Evolutionary conservation across 2,797 vertebrate species (phyloP).

Genomic region (Eulemur rubriventer): DNA sequence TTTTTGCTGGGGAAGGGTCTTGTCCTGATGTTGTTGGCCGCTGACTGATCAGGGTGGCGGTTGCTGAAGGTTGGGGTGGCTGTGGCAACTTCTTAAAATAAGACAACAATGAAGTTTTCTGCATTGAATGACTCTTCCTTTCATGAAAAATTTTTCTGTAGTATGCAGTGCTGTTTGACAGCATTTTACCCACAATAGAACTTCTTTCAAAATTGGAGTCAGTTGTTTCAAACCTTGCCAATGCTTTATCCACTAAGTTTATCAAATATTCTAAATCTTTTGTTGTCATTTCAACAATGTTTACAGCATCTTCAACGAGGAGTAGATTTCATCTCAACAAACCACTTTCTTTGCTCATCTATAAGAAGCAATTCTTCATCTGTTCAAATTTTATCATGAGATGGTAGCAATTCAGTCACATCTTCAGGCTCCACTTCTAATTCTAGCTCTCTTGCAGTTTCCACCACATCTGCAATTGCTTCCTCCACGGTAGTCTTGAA

Average conservation of each 20-base stretch:
- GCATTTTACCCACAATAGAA: not conserved
- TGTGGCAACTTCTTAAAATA: not conserved
- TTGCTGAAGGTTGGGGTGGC: not conserved
- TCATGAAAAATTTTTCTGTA: not conserved
- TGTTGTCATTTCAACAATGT: not conserved
- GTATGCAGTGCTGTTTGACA: not conserved
- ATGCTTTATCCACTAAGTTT: not conserved
- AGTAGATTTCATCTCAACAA: not conserved
- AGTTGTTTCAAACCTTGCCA: not conserved
- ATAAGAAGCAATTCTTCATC: not conserved
- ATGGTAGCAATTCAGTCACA: not conserved
- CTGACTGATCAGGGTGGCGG: not conserved
- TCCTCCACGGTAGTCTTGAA: not conserved
- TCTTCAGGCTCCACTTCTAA: not conserved
- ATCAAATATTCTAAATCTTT: not conserved
- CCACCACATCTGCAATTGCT: not conserved
- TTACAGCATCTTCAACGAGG: not conserved
- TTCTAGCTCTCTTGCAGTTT: not conserved
- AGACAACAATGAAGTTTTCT: not conserved
- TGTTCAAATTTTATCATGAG: not conserved
- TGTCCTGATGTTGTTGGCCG: not conserved
- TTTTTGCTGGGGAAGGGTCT: not conserved
- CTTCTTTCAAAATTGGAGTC: not conserved
- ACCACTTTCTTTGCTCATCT: not conserved
- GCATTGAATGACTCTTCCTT: not conserved